Evolutionary conservation across 64 coral and sea anemone species (phyloP).

Genomic region (Montipora efflorescens): DNA sequence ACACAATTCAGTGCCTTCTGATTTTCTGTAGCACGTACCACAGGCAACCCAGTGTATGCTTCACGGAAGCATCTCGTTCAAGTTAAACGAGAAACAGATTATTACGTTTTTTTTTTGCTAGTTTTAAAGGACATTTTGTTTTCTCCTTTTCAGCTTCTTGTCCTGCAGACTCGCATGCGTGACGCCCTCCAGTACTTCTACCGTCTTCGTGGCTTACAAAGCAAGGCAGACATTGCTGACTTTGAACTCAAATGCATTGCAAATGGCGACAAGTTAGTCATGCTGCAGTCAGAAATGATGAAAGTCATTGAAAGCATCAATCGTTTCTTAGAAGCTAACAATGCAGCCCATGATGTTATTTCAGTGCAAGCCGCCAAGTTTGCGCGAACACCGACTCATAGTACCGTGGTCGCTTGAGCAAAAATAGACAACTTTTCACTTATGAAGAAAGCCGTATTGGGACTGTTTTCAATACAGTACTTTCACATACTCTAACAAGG

Average conservation of each 20-base stretch:
- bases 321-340: slow-evolving; percentile 91
- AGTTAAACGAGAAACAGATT: too few relatives aligned
- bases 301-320: slow-evolving; percentile 91
- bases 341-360: slow-evolving; percentile 83
- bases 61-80: too few relatives aligned
- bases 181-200: slow-evolving; percentile 88
- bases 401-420: slow-evolving; percentile 1
- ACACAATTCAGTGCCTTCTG: too few relatives aligned
- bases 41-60: too few relatives aligned
- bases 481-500: too few relatives aligned
- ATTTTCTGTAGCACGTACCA: too few relatives aligned
- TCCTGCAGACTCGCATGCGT: slow-evolving; percentile 87
- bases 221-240: slow-evolving; percentile 77
- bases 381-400: slow-evolving; percentile 39
- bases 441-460: too few relatives aligned
- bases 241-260: slow-evolving; percentile 73
- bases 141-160: slow-evolving; percentile 63
- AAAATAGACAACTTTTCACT: not conserved
- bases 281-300: slow-evolving; percentile 89
- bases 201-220: slow-evolving; percentile 82
- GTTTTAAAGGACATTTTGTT: not conserved
- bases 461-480: too few relatives aligned
- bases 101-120: too few relatives aligned
- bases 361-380: slow-evolving; percentile 88
- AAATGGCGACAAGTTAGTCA: slow-evolving; percentile 88